Evolutionary conservation across 2,113 vertebrate genomes (phyloP), one percentile per base, ranked within the genome.

Genomic region (Aegithalos caudatus): DNA sequence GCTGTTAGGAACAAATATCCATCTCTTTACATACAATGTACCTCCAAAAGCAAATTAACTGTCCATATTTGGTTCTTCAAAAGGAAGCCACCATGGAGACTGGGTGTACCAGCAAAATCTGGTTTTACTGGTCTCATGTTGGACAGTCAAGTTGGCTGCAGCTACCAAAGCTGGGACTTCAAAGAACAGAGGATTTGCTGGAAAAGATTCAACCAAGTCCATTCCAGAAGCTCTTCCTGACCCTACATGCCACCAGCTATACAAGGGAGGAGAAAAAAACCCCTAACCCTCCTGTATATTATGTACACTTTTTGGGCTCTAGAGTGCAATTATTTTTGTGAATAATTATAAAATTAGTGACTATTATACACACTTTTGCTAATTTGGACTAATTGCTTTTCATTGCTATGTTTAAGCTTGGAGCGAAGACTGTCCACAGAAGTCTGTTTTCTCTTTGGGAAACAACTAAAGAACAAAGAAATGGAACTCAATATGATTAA

Each of bases 61-160:
- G 61, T 28, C 90, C 56, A 9, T 91, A 83, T 96, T 96, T 88
- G 54, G 76, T 62, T 62, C 85, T 66, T 91, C 87, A 92, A 77
- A 95, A 86, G 67, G 51, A 94, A 95, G 58, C 31, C 47, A 54
- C 70, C 56, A 47, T 11, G 1, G 74, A 66, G 87, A 73, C 74
- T 1, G 17, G 33, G 54, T n/a, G 90, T 90, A 95, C 73, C 54
- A 74, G 79, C 33, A 82, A 61, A 91, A 66, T 79, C 95, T 80
- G 58, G 93, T 96, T 94, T 88, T 92, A 83, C 96, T 96, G 87
- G 85, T 94, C 94, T 92, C 64, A 22, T 25, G 37, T 86, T 86
- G 95, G 93, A 86, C 95, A 94, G 60, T 83, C 71, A 93, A 73
- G 54, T 1, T 94, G 87, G 71, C 71, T 83, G 92, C 71, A 94